Conservation (phyloP, 2,113 vertebrate species). For the Emydura subglobosa region DNA sequence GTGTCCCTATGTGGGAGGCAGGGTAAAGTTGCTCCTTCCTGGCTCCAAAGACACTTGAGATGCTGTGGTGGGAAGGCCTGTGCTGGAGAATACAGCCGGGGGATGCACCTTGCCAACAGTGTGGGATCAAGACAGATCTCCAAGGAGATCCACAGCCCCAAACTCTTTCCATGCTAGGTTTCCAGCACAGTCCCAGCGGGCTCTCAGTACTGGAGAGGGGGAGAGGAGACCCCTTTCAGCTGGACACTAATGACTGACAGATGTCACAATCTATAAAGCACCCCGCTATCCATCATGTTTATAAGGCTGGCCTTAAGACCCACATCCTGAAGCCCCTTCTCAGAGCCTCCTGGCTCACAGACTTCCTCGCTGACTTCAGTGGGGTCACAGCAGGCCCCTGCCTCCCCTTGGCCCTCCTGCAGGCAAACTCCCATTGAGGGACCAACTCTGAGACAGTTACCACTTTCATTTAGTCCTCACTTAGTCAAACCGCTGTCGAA, state of each 20-base stretch:
- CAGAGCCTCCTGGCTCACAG: accelerated
- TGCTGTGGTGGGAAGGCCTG: background rate
- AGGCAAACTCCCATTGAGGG: background rate
- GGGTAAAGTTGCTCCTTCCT: background rate
- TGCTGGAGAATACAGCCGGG: background rate
- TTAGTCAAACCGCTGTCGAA: background rate
- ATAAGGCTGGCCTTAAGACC: background rate
- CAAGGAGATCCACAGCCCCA: background rate
- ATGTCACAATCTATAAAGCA: background rate
- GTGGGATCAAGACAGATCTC: background rate
- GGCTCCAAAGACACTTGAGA: background rate
- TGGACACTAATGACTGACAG: background rate
- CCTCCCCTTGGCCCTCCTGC: background rate
- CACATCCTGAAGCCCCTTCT: accelerated
- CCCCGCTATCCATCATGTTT: background rate
- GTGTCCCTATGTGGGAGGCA: background rate
- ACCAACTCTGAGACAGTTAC: background rate
- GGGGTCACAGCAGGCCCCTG: no score
- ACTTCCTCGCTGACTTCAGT: background rate
- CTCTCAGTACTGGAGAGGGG: background rate
- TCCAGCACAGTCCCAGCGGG: background rate
- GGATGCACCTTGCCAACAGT: background rate
- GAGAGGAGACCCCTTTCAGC: background rate
- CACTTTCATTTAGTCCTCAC: background rate
- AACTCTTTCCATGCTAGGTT: background rate